Evolutionary conservation across 1,140 invertebrate species (phyloP).

Genomic region (Cydia amplana): DNA sequence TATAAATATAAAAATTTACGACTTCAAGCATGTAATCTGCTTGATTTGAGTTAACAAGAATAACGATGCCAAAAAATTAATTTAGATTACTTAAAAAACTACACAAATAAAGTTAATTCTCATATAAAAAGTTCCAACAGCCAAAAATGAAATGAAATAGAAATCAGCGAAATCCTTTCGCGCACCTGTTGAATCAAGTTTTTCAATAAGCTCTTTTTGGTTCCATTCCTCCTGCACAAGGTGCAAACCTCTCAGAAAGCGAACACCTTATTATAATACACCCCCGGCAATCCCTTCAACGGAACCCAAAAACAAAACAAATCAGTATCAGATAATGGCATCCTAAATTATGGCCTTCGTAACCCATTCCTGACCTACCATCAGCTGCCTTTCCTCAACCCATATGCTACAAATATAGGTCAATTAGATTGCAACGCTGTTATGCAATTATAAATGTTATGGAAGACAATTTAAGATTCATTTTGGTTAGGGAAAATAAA

Average conservation of each 20-base stretch:
- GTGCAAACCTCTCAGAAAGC: constrained; percentile 63
- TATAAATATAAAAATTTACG: not conserved
- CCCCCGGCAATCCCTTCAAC: constrained; percentile 48
- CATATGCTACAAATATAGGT: constrained; percentile 66
- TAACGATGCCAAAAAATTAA: not conserved
- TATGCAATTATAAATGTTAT: constrained; percentile 38
- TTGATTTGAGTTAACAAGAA: not conserved
- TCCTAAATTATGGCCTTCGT: constrained; percentile 64
- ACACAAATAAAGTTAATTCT: not conserved
- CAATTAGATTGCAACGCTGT: constrained; percentile 48
- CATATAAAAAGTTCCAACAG: not conserved
- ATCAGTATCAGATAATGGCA: constrained; percentile 64
- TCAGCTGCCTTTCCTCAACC: constrained; percentile 63
- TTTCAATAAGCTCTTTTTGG: constrained; percentile 54
- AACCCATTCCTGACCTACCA: constrained; percentile 61
- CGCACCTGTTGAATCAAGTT: constrained; percentile 58
- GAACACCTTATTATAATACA: constrained; percentile 63
- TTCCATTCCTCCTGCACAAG: constrained; percentile 66
- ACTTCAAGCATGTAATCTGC: not conserved
- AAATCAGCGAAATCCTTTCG: constrained; percentile 48
- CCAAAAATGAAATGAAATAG: constrained; percentile 33
- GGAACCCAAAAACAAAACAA: constrained; percentile 63
- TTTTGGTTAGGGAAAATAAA: constrained; percentile 33
- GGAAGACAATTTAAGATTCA: constrained; percentile 34
- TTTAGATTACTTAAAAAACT: not conserved